These are phyloP conservation scores for Lissonota sp. DNA, from an alignment of 2,888 invertebrate species.

Conservation along the genomic window DNA sequence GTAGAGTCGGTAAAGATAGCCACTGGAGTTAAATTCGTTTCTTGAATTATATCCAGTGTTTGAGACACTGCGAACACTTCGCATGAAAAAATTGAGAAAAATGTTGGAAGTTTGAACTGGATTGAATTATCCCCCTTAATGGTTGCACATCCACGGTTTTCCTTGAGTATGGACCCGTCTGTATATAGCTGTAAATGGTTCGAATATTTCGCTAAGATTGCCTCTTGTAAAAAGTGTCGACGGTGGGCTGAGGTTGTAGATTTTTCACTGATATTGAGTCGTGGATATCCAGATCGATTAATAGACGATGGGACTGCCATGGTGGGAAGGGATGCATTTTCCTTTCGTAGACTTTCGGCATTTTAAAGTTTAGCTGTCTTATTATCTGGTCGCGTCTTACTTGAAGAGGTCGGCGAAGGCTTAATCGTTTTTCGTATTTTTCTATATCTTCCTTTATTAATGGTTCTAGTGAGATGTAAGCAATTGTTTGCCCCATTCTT, in stretches of 20 bases:
- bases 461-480: too few relatives aligned
- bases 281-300: slow-evolving; percentile 14
- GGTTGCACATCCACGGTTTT: slow-evolving; percentile 21
- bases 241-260: too few relatives aligned
- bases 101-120: not conserved
- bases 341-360: slow-evolving; percentile 12
- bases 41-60: slow-evolving; percentile 26
- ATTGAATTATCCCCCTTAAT: not conserved
- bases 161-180: not conserved
- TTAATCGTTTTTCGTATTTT: not conserved
- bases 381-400: slow-evolving; percentile 4
- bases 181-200: not conserved
- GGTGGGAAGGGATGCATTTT: slow-evolving; percentile 6
- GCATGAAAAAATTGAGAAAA: slow-evolving; percentile 22
- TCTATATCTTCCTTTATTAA: not conserved
- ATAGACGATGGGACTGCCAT: slow-evolving; percentile 11
- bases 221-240: too few relatives aligned
- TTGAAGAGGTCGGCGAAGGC: not conserved
- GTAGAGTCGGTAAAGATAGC: slow-evolving; percentile 31
- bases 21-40: slow-evolving; percentile 1
- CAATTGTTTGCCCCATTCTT: slow-evolving; percentile 24
- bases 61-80: slow-evolving; percentile 35
- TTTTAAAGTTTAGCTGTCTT: not conserved
- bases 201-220: not conserved
- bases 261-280: too few relatives aligned